These are phyloP conservation scores for Frankliniella intonsa DNA, from an alignment of 2,888 invertebrate species.

Conservation along the genomic window DNA sequence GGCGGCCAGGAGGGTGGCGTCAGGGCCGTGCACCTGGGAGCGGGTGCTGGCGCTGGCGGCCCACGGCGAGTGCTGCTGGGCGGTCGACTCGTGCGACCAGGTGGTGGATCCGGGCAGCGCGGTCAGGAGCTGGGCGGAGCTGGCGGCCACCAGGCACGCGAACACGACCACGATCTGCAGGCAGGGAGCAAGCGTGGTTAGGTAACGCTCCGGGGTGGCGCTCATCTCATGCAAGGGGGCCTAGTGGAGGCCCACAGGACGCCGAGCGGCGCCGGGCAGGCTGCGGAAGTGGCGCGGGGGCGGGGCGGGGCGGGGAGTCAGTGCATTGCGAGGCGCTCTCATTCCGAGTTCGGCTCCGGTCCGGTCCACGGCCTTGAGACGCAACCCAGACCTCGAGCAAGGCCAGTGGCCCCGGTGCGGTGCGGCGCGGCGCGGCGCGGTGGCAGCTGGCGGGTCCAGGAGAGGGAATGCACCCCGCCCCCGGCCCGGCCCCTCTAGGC, in stretches of 20 bases:
- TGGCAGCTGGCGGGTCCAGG: neutral
- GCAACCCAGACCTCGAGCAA: neutral
- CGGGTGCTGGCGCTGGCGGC: conserved; percentile 13
- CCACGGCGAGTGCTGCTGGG: conserved; percentile 17
- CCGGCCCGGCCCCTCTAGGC: too few species aligned
- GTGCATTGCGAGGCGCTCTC: neutral
- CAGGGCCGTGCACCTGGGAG: conserved; percentile 15
- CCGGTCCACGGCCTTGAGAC: neutral
- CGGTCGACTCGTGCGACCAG: conserved; percentile 13
- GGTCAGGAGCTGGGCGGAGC: neutral
- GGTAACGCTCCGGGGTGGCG: too few species aligned
- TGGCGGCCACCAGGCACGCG: conserved; percentile 23
- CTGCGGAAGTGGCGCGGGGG: neutral
- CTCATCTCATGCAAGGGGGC: too few species aligned
- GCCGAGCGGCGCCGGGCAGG: neutral
- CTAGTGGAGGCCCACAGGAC: too few species aligned
- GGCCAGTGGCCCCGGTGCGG: neutral
- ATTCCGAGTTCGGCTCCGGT: neutral
- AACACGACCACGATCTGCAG: conserved; percentile 7
- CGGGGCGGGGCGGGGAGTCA: neutral
- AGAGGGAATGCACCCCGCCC: too few species aligned
- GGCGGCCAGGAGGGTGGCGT: conserved; percentile 4
- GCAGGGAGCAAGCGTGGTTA: neutral
- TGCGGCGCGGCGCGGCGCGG: neutral
- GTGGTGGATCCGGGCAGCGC: neutral